Conservation (phyloP, 92 coral and sea anemone genomes). For the Parazoanthus swiftii region DNA sequence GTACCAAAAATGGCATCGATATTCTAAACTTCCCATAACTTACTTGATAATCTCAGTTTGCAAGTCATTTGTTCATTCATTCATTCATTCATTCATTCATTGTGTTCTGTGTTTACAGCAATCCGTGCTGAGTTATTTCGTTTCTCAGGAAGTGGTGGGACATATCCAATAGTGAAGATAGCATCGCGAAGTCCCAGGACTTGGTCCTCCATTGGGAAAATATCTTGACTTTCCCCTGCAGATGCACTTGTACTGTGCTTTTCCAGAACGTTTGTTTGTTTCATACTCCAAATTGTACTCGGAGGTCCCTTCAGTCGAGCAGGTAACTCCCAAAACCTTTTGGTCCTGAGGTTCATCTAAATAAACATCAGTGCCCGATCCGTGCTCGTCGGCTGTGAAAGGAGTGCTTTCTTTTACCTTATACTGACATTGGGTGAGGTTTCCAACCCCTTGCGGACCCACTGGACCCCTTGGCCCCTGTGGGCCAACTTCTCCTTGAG, state of each 20-base stretch:
- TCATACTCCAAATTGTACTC: background rate
- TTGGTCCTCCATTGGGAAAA: conserved; percentile 21
- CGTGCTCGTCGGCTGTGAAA: conserved; percentile 34
- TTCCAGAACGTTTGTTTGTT: background rate
- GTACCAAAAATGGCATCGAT: background rate
- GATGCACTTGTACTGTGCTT: background rate
- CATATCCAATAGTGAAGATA: conserved; percentile 26
- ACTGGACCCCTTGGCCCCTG: background rate
- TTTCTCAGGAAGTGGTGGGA: conserved; percentile 48
- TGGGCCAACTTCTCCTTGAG: background rate
- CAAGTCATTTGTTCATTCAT: background rate
- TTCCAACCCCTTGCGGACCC: conserved; percentile 3
- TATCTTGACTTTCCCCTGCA: conserved; percentile 8
- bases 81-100: conserved; percentile 2
- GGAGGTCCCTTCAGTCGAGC: background rate
- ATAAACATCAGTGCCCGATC: conserved; percentile 30
- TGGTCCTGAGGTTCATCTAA: background rate
- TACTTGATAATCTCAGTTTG: conserved; percentile 29
- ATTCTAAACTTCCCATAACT: conserved; percentile 10
- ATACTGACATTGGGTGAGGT: conserved; percentile 25
- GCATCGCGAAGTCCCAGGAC: conserved; percentile 17
- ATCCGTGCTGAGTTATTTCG: background rate
- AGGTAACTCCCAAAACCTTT: conserved; percentile 19
- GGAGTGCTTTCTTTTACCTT: background rate
- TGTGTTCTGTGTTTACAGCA: background rate